These are phyloP conservation scores for Drosophila picticornis DNA, from an alignment of 2,888 invertebrate genomes.

Conservation along the genomic window DNA sequence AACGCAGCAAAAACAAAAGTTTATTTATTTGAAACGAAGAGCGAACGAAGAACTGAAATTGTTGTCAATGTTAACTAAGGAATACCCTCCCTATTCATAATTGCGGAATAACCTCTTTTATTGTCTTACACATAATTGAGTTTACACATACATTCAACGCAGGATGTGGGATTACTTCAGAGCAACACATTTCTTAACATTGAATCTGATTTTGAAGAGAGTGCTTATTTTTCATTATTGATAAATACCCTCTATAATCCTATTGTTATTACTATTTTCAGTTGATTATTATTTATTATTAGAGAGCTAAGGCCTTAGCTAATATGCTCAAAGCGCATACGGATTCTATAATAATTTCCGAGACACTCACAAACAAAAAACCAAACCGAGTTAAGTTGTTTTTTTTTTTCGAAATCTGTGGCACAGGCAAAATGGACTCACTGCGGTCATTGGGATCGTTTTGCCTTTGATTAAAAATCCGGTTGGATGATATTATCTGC, in stretches of 20 bases:
- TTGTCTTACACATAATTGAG: not conserved
- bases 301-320: not conserved
- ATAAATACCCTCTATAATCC: not conserved
- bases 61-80: not conserved
- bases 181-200: not conserved
- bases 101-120: not conserved
- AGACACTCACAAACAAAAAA: slow-evolving; percentile 1
- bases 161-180: not conserved
- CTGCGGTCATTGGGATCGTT: slow-evolving; percentile 24
- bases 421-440: not conserved
- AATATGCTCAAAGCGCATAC: not conserved
- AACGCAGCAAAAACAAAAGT: slow-evolving; percentile 64
- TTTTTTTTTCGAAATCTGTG: slow-evolving; percentile 15
- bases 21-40: slow-evolving; percentile 49
- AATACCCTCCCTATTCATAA: slow-evolving; percentile 26
- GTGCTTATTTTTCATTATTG: not conserved
- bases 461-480: slow-evolving; percentile 56
- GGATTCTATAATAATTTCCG: not conserved
- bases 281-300: not conserved
- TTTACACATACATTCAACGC: not conserved
- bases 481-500: slow-evolving; percentile 55
- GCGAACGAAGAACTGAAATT: slow-evolving; percentile 17
- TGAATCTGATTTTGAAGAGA: not conserved
- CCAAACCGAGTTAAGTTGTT: slow-evolving; percentile 2
- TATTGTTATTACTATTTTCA: not conserved